These are phyloP conservation scores for Synanthedon andrenaeformis DNA, from an alignment of 2,888 invertebrate genomes.

Conservation along the genomic window DNA sequence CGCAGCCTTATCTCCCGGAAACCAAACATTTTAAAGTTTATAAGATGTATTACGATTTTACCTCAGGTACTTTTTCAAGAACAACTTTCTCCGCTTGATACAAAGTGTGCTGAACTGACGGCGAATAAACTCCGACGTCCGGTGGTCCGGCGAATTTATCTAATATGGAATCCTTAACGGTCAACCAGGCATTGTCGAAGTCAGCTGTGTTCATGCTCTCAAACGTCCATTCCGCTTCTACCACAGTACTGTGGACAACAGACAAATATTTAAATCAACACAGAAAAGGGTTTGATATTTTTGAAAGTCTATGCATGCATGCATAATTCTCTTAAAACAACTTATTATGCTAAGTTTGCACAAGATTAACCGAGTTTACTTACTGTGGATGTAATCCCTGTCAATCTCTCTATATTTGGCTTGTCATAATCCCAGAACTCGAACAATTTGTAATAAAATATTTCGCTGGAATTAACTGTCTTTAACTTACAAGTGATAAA, in stretches of 20 bases:
- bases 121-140: constrained; percentile 77
- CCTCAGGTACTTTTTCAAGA: constrained; percentile 77
- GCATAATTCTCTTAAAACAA: too few species aligned
- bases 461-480: too few species aligned
- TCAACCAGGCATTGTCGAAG: constrained; percentile 78
- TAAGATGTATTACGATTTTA: constrained; percentile 23
- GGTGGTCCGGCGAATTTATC: constrained; percentile 83
- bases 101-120: constrained; percentile 83
- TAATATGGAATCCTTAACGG: constrained; percentile 77
- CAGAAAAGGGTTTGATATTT: neutral
- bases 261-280: neutral
- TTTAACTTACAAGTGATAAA: too few species aligned
- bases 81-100: constrained; percentile 78
- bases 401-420: too few species aligned
- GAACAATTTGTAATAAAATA: too few species aligned
- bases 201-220: constrained; percentile 73
- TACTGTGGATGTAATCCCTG: too few species aligned
- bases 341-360: too few species aligned
- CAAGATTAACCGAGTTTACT: too few species aligned
- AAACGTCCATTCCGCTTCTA: constrained; percentile 81
- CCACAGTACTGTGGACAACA: constrained; percentile 72
- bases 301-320: too few species aligned
- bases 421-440: too few species aligned
- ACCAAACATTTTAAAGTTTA: too few species aligned
- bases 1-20: too few species aligned